Percentiles rank a stretch among this genome's conserved stretches.
These are phyloP conservation scores for Erebia epiphron DNA, from an alignment of 2,888 invertebrate genomes.

Conservation along the genomic window DNA sequence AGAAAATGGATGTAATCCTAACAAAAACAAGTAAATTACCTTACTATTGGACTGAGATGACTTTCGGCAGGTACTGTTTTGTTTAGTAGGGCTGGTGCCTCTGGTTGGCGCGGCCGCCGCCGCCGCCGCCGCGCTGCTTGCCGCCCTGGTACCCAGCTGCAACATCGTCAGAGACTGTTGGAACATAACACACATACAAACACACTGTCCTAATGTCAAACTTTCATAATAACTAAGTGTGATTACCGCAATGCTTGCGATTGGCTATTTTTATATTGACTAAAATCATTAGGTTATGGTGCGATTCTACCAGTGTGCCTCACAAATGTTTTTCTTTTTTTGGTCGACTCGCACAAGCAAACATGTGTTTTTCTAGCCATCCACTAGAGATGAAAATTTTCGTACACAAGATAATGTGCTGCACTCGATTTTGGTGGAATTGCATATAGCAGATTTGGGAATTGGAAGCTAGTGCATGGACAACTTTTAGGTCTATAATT, in stretches of 20 bases:
- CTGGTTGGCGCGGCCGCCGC: conserved; percentile 90
- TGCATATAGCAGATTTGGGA: too few species aligned
- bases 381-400: too few species aligned
- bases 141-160: conserved; percentile 89
- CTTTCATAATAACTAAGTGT: neutral
- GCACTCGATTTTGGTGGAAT: too few species aligned
- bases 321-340: too few species aligned
- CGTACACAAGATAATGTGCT: too few species aligned
- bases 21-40: conserved; percentile 49
- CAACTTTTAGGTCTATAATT: too few species aligned
- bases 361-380: too few species aligned
- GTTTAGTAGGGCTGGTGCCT: conserved; percentile 94
- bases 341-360: too few species aligned
- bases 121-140: conserved; percentile 90
- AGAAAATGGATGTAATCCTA: neutral
- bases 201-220: neutral
- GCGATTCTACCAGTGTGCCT: too few species aligned
- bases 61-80: conserved; percentile 71
- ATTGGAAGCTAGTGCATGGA: too few species aligned
- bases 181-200: conserved; percentile 11
- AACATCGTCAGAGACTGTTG: conserved; percentile 42
- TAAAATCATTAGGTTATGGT: too few species aligned
- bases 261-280: neutral
- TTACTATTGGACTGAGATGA: conserved; percentile 80
- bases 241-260: neutral